Base-by-base conservation (phyloP, 2,888 invertebrate genomes). In the Xiphydria camelus region DNA sequence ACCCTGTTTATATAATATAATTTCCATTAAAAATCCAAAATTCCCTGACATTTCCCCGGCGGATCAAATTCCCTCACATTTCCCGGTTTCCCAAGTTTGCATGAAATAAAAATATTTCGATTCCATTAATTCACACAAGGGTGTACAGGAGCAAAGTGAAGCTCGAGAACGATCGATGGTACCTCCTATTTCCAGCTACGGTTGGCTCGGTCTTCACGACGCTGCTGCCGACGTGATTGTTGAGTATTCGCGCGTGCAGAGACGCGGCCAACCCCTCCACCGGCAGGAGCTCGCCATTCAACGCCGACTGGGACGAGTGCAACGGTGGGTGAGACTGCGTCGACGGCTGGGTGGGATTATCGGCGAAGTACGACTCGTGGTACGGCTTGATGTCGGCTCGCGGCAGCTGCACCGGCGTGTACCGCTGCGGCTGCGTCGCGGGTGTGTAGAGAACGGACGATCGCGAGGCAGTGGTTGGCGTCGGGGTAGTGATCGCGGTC, bases 191-290 rank as follows among this genome's bases (percentile, higher is more conserved):
- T 7, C 48, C 56, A 21, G 59, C 25, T 22, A 64, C 55, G 21
- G 59, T 55, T n/a, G 64, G 49, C 21, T 76, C 73, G 7, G 55
- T 57, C 60, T 75, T 76, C n/a, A 60, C 57, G 26, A 18, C 57
- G 49, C 47, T 63, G 42, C 50, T 58, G 14, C 41, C 55, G 47
- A 82, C 78, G 80, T 83, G 77, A 77, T 83, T 75, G 77, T 83
- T 59, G 78, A 91, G 79, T 57, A 91, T 88, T 58, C 90, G 83
- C 47, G 88, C 89, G 70, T 91, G 91, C 52, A 91, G 76, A 42
- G 89, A 89, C 38, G 91, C 91, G 17, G 92, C 91, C 48, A 92
- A 74, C 47, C 92, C 91, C 83, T 82, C 82, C 4, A 79, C 69
- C 2, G 76, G 76, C 38, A 71, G 59, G 43, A 70, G 63, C 37